Base-by-base conservation (phyloP, 2,113 vertebrate genomes). In the Phylloscopus whistleri region DNA sequence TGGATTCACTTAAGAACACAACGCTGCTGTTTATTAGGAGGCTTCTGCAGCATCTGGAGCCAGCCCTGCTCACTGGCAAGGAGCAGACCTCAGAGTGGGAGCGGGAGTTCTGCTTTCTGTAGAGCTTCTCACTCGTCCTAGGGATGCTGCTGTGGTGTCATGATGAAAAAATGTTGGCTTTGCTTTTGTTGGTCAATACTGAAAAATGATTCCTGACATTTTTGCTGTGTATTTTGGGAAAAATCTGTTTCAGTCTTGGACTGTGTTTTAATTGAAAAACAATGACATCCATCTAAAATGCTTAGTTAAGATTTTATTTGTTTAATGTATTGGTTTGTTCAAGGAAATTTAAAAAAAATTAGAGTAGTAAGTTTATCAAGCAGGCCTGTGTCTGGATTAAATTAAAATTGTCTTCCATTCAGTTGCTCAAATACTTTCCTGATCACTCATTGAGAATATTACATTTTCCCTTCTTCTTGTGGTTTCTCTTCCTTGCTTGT, bases 401-500 rank as follows among this genome's bases (percentile, higher is more conserved):
- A 93, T 96, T 96, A 93, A 83, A 94, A 74, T 82, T 83, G 55
- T 80, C 94, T 87, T 94, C 74, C 68, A 85, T 89, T 75, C 87
- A 91, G 86, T 91, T 89, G 67, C 46, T 91, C 67, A 93, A 94
- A 96, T 96, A 96, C 75, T 96, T 96, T 96, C 74, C 87, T 85
- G 75, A 89, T 97, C 70, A 63, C 89, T 97, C 96, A 97, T 67
- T 55, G 1, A 87, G 69, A 83, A 59, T 89, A 89, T 74, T 94
- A 67, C 4, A 1, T 88, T 93, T 83, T 85, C 88, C 58, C 78
- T 87, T 78, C 90, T 94, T 85, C 58, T 85, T 90, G 90, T 79
- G 95, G 94, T 94, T 91, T 94, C 23, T 81, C 53, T 89, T 84
- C 28, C 37, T 51, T 87, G 69, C 79, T 73, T 77, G 60, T 94